Percentiles rank a stretch among this genome's conserved stretches.
Conservation (phyloP, 1,140 invertebrate genomes). For the Hyposmocoma kahamanoa region DNA sequence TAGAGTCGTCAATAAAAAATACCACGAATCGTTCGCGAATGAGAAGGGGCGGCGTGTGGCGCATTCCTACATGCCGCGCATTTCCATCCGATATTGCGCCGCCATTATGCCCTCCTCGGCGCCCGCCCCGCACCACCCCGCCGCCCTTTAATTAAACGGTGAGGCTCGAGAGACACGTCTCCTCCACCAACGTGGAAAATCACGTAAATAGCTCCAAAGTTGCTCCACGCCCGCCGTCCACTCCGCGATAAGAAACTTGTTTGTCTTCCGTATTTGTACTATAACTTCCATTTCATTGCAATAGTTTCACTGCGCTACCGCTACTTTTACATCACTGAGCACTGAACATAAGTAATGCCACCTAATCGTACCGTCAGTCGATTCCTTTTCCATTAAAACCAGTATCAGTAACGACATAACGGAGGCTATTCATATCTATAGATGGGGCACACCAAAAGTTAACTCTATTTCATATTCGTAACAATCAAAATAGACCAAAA, state of each 20-base stretch:
- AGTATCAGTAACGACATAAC: no score
- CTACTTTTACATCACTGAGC: no score
- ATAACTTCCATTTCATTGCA: background rate
- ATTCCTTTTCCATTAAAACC: no score
- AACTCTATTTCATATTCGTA: background rate
- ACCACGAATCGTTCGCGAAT: slow-evolving; percentile 67
- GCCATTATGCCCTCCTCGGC: slow-evolving; percentile 64
- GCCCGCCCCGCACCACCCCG: slow-evolving; percentile 39
- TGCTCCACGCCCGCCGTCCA: slow-evolving; percentile 29
- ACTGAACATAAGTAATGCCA: no score
- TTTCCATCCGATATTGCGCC: slow-evolving; percentile 73
- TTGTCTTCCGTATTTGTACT: slow-evolving; percentile 13
- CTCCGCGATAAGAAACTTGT: slow-evolving; percentile 23
- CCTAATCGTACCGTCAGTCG: no score
- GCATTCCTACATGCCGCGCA: slow-evolving; percentile 72
- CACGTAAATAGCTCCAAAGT: slow-evolving; percentile 62
- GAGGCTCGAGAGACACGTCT: slow-evolving; percentile 65
- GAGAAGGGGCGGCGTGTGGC: slow-evolving; percentile 60
- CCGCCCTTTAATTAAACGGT: slow-evolving; percentile 72
- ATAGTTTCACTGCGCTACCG: background rate
- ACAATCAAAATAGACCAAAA: background rate
- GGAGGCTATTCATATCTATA: no score
- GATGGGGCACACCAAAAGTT: no score
- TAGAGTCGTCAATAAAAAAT: slow-evolving; percentile 72
- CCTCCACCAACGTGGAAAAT: slow-evolving; percentile 57